Conservation (phyloP, 2,888 invertebrate genomes). For the Anoplius nigerrimus region DNA sequence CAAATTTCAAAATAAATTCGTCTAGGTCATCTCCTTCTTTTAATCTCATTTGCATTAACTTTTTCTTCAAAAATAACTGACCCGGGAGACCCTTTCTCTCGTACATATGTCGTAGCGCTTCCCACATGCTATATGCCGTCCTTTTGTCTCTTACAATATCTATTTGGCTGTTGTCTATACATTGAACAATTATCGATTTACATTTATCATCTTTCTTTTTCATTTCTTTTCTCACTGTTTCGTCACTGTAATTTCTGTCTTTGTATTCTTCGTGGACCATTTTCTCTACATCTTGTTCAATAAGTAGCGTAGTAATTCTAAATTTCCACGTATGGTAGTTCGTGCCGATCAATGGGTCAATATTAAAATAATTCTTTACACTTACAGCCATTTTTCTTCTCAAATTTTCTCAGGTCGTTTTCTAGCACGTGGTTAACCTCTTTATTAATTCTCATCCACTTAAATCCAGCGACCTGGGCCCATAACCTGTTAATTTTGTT, state of each 20-base stretch:
- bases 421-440: background rate
- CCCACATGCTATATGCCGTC: constrained; percentile 19
- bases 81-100: constrained; percentile 14
- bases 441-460: background rate
- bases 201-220: background rate
- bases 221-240: background rate
- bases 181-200: constrained; percentile 1
- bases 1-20: background rate
- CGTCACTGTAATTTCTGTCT: background rate
- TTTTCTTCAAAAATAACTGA: constrained; percentile 10
- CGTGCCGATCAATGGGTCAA: background rate
- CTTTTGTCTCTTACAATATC: constrained; percentile 6
- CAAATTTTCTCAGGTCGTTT: background rate
- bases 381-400: background rate
- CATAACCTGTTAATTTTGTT: constrained; percentile 1
- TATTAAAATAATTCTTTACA: background rate
- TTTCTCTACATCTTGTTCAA: background rate
- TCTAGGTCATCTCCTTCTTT: background rate
- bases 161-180: constrained; percentile 7
- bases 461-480: background rate
- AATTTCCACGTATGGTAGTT: background rate
- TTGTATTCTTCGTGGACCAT: background rate
- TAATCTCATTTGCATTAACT: background rate
- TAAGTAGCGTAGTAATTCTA: background rate
- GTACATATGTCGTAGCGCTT: background rate